Percentiles rank a stretch among this genome's conserved stretches.
phyloP scores from a whole-genome alignment of 2,113 vertebrate genomes.

The Salminus brasiliensis region DNA sequence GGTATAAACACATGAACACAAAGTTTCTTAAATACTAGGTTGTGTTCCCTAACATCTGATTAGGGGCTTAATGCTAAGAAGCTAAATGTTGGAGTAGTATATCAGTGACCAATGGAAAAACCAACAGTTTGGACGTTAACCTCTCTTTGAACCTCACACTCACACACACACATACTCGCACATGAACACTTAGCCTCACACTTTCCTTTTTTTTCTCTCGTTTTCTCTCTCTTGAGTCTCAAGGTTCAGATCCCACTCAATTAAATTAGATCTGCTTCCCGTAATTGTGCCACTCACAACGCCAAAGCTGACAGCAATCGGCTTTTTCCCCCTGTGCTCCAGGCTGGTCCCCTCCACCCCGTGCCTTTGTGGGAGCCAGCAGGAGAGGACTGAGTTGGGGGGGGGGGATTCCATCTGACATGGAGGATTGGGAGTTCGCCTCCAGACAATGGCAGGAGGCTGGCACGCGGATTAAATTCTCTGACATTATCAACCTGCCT shows the following conservation, averaged over 20 bases:
- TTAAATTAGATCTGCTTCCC: constrained; percentile 59
- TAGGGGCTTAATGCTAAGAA: not conserved
- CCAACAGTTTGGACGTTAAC: constrained; percentile 27
- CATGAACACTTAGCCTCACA: not conserved
- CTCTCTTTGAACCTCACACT: constrained; percentile 17
- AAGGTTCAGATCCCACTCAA: constrained; percentile 53
- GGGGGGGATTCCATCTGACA: constrained; percentile 55
- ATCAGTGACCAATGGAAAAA: constrained; percentile 17
- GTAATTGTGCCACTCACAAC: constrained; percentile 48
- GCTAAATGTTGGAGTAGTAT: not conserved
- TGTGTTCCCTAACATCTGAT: not conserved
- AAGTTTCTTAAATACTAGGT: not conserved
- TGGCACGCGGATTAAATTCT: constrained; percentile 59
- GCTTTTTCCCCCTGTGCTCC: constrained; percentile 20
- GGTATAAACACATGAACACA: no score
- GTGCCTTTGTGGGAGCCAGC: constrained; percentile 28
- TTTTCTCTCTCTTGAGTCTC: constrained; percentile 9
- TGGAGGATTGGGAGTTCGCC: constrained; percentile 53
- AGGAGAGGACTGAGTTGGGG: not conserved
- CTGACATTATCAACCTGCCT: constrained; percentile 66
- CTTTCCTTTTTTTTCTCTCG: not conserved
- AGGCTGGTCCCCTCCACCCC: constrained; percentile 20
- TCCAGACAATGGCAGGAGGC: constrained; percentile 44
- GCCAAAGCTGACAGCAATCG: constrained; percentile 54
- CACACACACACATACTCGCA: not conserved